Conservation (phyloP, 2,113 vertebrate species). For the Hiodon tergisus region DNA sequence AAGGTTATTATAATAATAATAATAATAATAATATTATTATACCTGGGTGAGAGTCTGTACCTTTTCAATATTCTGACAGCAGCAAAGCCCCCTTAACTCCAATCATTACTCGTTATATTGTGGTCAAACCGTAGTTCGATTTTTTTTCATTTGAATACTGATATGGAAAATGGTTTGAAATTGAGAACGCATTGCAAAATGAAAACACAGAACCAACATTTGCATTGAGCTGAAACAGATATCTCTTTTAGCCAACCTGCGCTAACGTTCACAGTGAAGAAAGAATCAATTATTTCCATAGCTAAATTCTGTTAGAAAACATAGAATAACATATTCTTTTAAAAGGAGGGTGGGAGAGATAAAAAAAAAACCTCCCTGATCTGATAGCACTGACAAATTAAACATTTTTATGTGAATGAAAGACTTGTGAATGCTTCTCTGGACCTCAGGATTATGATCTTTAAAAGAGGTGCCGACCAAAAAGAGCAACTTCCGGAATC, state of each 20-base stretch:
- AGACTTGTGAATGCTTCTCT: too few relatives aligned
- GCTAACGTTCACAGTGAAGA: conserved; percentile 2
- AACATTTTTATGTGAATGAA: too few relatives aligned
- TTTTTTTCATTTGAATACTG: neutral
- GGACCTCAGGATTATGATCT: too few relatives aligned
- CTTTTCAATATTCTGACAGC: too few relatives aligned
- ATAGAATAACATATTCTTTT: too few relatives aligned
- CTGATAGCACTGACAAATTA: too few relatives aligned
- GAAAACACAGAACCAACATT: neutral
- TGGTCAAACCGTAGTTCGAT: neutral
- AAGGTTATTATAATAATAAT: too few relatives aligned
- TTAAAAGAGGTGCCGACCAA: neutral
- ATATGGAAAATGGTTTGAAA: neutral
- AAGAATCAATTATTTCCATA: conserved; percentile 7
- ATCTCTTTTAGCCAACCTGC: neutral
- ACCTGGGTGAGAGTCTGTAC: too few relatives aligned
- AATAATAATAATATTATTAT: too few relatives aligned
- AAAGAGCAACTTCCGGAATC: neutral
- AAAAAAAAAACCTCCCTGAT: too few relatives aligned
- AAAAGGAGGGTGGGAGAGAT: too few relatives aligned
- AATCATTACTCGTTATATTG: neutral
- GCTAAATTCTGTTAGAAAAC: neutral
- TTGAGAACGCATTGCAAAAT: neutral
- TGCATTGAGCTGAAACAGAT: neutral
- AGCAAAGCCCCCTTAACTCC: too few relatives aligned